phyloP scores from a whole-genome alignment of 1,140 invertebrate species.

The Drosophila burlai region DNA sequence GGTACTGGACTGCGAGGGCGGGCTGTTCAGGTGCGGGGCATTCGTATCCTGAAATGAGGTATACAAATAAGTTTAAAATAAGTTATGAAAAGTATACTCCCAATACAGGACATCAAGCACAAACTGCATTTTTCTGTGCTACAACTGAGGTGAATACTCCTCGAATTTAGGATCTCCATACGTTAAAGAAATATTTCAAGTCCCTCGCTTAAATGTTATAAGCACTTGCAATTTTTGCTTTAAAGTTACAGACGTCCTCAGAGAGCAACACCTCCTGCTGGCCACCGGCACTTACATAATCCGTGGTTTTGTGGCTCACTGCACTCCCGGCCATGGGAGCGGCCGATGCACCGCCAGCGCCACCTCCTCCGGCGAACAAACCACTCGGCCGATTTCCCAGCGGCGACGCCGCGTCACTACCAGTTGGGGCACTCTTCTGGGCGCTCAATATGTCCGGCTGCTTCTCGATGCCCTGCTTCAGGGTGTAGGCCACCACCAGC shows the following conservation, averaged over 20 bases:
- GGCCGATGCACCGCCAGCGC: constrained; percentile 26
- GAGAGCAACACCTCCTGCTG: constrained; percentile 27
- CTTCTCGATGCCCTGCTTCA: constrained; percentile 86
- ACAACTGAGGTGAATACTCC: not conserved
- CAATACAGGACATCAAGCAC: fast-evolving
- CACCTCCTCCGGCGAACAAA: constrained; percentile 64
- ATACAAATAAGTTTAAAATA: not conserved
- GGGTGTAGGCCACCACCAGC: constrained; percentile 87
- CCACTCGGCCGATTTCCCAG: constrained; percentile 84
- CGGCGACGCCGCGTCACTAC: constrained; percentile 81
- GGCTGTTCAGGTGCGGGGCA: constrained; percentile 76
- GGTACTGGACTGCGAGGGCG: constrained; percentile 80
- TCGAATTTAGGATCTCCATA: not conserved
- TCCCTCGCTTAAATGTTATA: not conserved
- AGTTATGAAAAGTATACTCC: not conserved
- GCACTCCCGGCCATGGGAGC: constrained; percentile 52
- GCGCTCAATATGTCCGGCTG: constrained; percentile 86
- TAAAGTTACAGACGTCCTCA: not conserved
- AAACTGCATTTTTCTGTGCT: not conserved
- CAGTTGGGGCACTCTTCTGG: constrained; percentile 84
- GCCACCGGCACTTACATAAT: constrained; percentile 75
- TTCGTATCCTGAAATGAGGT: constrained; percentile 64
- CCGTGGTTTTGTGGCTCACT: constrained; percentile 70
- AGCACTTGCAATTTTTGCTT: not conserved
- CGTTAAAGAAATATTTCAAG: not conserved